A percentile compares a stretch with the other conserved stretches of the same genome.
These are phyloP conservation scores for Chascanopsetta lugubris DNA, from an alignment of 2,113 vertebrate genomes.

Conservation along the genomic window DNA sequence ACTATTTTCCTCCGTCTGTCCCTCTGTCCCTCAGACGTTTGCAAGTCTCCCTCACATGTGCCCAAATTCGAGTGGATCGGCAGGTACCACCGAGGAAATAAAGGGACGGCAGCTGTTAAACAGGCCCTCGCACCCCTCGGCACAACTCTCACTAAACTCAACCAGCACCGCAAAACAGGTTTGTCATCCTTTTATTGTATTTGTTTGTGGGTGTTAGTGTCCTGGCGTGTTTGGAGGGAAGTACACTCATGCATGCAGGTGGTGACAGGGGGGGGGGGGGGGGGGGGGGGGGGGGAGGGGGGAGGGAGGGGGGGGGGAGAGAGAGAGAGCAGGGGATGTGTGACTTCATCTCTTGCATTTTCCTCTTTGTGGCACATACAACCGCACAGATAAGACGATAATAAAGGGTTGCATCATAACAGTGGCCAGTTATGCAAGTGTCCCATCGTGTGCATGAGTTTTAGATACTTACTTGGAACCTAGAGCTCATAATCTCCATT, in stretches of 20 bases:
- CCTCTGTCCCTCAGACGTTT: constrained; percentile 68
- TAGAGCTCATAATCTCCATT: no score
- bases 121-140: constrained; percentile 21
- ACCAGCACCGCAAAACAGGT: constrained; percentile 68
- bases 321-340: background rate
- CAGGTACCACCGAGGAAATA: constrained; percentile 70
- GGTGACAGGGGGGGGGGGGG: background rate
- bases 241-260: background rate
- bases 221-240: background rate
- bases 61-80: constrained; percentile 82
- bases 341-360: background rate
- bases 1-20: background rate
- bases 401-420: constrained; percentile 11
- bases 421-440: background rate
- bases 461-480: no score
- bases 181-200: constrained; percentile 18
- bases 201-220: rapidly evolving
- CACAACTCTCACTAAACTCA: constrained; percentile 48
- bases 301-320: no score
- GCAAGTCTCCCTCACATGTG: constrained; percentile 63
- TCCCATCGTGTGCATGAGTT: background rate
- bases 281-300: no score
- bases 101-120: constrained; percentile 44
- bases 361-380: background rate
- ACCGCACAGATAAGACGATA: background rate